Conservation (phyloP, 2,113 vertebrate species). For the Capreolus pygargus region DNA sequence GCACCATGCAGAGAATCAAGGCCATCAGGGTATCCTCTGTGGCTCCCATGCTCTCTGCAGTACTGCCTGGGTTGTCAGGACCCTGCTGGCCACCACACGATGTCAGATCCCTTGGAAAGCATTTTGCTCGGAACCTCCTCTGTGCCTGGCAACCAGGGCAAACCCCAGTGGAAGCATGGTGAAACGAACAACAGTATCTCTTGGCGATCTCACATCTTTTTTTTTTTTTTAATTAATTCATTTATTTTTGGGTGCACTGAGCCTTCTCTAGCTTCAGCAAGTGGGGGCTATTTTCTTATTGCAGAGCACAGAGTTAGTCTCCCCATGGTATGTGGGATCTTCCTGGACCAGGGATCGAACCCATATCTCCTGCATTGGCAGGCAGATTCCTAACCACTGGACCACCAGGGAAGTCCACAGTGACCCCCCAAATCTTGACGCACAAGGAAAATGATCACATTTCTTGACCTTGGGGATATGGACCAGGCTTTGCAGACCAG, state of each 20-base stretch:
- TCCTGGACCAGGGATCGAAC: neutral
- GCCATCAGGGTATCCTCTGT: neutral
- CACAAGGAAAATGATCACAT: neutral
- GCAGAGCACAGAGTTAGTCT: neutral
- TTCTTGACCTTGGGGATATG: neutral
- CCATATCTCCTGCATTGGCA: neutral
- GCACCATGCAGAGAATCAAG: neutral
- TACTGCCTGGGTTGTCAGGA: neutral
- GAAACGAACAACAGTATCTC: neutral
- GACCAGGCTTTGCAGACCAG: neutral
- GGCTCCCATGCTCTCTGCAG: neutral
- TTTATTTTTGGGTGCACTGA: neutral
- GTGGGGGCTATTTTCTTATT: neutral
- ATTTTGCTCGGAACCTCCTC: neutral
- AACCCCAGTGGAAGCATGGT: neutral
- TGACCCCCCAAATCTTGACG: neutral
- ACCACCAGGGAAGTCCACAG: neutral
- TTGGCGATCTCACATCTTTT: neutral
- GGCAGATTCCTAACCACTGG: neutral
- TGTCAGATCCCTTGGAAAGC: neutral
- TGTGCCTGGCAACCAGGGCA: neutral
- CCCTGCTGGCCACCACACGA: neutral
- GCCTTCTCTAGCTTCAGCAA: neutral
- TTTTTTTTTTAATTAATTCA: neutral
- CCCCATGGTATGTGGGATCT: neutral